Percentiles rank a stretch among this genome's conserved stretches.
phyloP scores from a whole-genome alignment of 2,888 invertebrate species.

The Autographa pulchrina region DNA sequence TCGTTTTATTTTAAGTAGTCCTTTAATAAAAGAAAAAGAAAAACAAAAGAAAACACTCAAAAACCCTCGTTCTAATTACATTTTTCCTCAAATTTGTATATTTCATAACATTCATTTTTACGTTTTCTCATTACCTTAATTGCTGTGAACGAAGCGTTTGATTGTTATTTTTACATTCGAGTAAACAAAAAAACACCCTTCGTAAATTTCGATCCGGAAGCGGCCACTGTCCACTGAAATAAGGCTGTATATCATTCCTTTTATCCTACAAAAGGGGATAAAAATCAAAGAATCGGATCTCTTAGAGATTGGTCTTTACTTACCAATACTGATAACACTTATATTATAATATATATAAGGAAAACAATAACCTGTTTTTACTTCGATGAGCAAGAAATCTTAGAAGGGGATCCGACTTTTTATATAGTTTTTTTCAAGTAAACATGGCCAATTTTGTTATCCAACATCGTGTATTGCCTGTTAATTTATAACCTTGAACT shows the following conservation, averaged over 20 bases:
- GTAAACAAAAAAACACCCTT: constrained; percentile 38
- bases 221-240: constrained; percentile 37
- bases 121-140: constrained; percentile 29
- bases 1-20: neutral
- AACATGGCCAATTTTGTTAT: constrained; percentile 13
- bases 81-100: neutral
- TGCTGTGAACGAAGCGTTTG: constrained; percentile 24
- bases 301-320: constrained; percentile 43
- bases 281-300: constrained; percentile 53
- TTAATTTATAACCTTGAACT: constrained; percentile 17
- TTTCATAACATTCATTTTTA: neutral
- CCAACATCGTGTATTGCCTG: neutral
- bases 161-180: constrained; percentile 28
- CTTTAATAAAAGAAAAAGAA: neutral
- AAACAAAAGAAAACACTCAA: constrained; percentile 3
- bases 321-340: constrained; percentile 35
- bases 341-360: constrained; percentile 35
- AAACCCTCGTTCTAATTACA: neutral
- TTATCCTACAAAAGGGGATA: constrained; percentile 27
- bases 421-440: neutral
- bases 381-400: constrained; percentile 10
- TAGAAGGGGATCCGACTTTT: neutral
- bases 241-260: constrained; percentile 40
- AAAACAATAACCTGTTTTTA: constrained; percentile 45
- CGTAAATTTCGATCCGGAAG: constrained; percentile 56